Evolutionary conservation across 2,113 vertebrate species (phyloP), one percentile per base, ranked within the genome.

Genomic region (Anthoscopus minutus): DNA sequence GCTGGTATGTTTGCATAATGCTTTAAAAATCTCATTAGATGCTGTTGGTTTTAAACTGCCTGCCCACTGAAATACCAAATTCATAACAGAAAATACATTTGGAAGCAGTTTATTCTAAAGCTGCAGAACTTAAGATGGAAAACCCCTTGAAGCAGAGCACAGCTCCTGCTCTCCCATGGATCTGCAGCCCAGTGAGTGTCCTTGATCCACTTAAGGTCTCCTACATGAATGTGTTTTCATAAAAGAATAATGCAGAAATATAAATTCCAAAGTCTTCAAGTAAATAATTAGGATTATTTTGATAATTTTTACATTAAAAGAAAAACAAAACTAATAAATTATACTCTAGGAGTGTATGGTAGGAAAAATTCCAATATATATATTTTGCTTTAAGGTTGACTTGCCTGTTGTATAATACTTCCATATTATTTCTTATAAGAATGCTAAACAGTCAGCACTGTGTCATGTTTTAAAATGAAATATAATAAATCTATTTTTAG

Each of bases 1-100:
- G 83, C 69, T 87, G 73, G 78, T 71, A 57, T 62, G 76, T 92
- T 93, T 96, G 86, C 61, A 48, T 87, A 83, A 65, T 11, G 53
- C 80, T 83, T 71, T 88, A 60, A 89, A 94, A 95, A 82, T 89
- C 78, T 86, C 66, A 58, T 92, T 95, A 86, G 79, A 37, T 76
- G 53, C 71, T 88, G 48, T 81, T 95, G 84, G 54, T 66, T 94
- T 92, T 80, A 86, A 82, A 47, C 67, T 71, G 77, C 80, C 60
- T 86, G 40, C 47, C 76, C 48, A 84, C 67, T 90, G 76, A 95
- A 92, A 86, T 81, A 79, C 42, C 64, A 77, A 64, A 87, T 89
- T 90, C 1, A 1, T 93, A 70, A 25, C 30, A 92, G 77, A 85
- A 94, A 79, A 88, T 69, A 81, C 15, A 79, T 92, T 92, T 77